Evolutionary conservation across 35 echinoderm and acorn worm species (phyloP), one percentile per base, ranked within the genome.

Genomic region (Lytechinus variegatus): DNA sequence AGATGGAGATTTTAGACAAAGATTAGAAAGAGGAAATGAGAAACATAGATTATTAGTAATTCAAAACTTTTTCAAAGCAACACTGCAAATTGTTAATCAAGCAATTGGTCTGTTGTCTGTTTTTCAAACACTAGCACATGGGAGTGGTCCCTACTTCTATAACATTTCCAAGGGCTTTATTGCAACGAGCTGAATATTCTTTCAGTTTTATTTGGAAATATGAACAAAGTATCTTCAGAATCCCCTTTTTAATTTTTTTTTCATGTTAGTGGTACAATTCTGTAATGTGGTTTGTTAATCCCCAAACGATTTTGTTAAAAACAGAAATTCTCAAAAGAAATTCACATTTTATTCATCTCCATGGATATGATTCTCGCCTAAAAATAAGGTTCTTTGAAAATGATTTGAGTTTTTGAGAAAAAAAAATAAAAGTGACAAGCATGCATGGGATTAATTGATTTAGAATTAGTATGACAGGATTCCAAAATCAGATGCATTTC

Each of bases 21-120:
- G 86, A 12, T 5, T 0, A 5, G 29, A 54, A 0, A 54, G 88
- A 90, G 29, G 52, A 4, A 24, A 24, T 13, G 13, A 71, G 19
- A 79, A 7, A 79, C 19, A 21, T 0, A 79, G 16, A 79, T n/a
- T 79, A 79, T 79, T 79, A 79, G 66, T 79, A 79, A n/a, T 79
- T 79, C 66, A 79, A 79, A 79, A 79, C 66, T 79, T 79, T 79
- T 79, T 79, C 21, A n/a, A 58, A 79, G 66, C 66, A 79, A 24
- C 19, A 21, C 66, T 79, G 66, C 66, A 79, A 79, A 79, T 19
- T 79, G 66, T 79, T 79, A 79, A 79, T 79, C 66, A 79, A 79
- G 66, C 66, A 60, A 60, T 60, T 44, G 33, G 33, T 44, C 33
- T 44, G 33, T n/a, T n/a, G n/a, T n/a, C n/a, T n/a, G n/a, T n/a